These are phyloP conservation scores for Centrocercus urophasianus DNA, from an alignment of 2,113 vertebrate species.

Conservation along the genomic window DNA sequence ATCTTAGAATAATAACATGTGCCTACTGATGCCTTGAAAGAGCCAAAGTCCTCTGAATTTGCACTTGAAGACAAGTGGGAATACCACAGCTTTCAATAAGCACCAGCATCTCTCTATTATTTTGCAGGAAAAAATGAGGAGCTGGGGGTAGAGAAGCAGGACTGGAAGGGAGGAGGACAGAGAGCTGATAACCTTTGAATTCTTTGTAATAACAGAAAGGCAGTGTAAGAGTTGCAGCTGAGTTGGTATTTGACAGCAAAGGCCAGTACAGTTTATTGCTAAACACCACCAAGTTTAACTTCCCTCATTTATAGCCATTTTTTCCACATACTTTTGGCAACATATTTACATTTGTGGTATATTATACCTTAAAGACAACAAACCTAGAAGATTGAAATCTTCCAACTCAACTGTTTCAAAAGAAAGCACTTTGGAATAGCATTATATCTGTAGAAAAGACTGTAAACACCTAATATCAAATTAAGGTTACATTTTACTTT, in stretches of 20 bases:
- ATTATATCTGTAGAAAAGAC: background rate
- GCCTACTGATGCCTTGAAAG: background rate
- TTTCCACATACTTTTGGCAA: background rate
- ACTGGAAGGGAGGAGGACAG: background rate
- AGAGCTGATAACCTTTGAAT: background rate
- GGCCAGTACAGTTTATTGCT: background rate
- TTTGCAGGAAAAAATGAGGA: background rate
- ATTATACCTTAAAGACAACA: background rate
- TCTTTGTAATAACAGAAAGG: background rate
- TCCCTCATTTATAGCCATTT: background rate
- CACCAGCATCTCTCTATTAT: background rate
- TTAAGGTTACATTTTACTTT: background rate
- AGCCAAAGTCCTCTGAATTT: background rate
- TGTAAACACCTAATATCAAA: background rate
- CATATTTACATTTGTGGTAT: background rate
- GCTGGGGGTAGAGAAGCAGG: background rate
- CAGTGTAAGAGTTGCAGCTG: rapidly evolving
- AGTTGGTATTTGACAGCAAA: background rate
- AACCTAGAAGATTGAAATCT: background rate
- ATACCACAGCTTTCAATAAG: background rate
- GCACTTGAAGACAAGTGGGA: background rate
- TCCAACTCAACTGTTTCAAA: background rate
- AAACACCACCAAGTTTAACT: background rate
- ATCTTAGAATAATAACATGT: background rate
- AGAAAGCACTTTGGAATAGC: background rate